These are phyloP conservation scores for Malurus melanocephalus DNA, from an alignment of 2,113 vertebrate genomes.

Conservation along the genomic window DNA sequence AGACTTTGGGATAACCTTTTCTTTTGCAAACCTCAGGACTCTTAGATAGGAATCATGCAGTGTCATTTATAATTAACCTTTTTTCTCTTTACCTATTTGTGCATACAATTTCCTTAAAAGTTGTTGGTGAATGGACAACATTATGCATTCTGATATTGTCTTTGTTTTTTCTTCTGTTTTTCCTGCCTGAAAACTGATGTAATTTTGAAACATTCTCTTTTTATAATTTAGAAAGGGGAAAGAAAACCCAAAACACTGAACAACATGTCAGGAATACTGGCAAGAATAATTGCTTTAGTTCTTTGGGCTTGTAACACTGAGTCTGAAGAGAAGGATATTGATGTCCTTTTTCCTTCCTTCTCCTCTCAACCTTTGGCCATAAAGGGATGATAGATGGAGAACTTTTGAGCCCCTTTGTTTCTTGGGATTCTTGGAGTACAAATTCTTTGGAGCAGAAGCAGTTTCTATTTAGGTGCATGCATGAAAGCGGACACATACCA, in stretches of 20 bases:
- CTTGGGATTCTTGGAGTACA: background rate
- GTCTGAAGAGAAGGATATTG: background rate
- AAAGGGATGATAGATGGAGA: background rate
- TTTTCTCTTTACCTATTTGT: background rate
- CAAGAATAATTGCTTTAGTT: background rate
- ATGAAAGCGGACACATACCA: slow-evolving; percentile 13
- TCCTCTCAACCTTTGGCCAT: background rate
- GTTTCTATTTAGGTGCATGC: slow-evolving; percentile 24
- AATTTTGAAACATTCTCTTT: background rate
- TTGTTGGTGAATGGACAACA: background rate
- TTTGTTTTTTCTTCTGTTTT: background rate
- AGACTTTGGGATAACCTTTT: slow-evolving; percentile 54
- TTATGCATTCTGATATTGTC: background rate
- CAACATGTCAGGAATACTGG: background rate
- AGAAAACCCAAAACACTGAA: background rate
- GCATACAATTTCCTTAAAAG: slow-evolving; percentile 15
- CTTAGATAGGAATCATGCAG: slow-evolving; percentile 54
- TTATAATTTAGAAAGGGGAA: background rate
- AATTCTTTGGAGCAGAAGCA: slow-evolving; percentile 8
- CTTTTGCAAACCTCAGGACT: slow-evolving; percentile 41
- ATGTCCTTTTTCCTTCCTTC: background rate
- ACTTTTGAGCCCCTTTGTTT: background rate
- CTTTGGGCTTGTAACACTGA: background rate
- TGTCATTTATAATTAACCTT: slow-evolving; percentile 64
- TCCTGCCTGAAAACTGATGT: background rate